Conservation (phyloP, 1,140 invertebrate species). For the Mactra quadrangularis region DNA sequence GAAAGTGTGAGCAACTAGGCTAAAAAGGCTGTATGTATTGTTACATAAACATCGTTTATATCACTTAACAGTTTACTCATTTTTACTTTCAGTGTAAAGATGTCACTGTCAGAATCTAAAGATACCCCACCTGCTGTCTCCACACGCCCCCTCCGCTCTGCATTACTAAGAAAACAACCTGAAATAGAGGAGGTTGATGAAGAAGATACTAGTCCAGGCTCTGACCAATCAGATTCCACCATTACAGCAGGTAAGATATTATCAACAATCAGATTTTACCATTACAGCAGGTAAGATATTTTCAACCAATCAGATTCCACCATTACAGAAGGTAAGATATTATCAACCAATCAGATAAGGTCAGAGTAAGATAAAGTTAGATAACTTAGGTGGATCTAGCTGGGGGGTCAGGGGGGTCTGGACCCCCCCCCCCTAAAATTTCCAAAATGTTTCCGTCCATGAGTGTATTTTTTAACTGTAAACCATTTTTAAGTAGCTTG, state of each 20-base stretch:
- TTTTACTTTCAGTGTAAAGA: slow-evolving; percentile 21
- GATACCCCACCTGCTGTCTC: slow-evolving; percentile 3
- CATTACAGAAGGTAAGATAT: slow-evolving; percentile 63
- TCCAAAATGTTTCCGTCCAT: no score
- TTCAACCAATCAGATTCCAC: slow-evolving; percentile 71
- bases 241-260: slow-evolving; percentile 63
- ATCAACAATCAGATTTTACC: background rate
- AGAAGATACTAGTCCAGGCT: slow-evolving; percentile 70
- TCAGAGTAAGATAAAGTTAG: no score
- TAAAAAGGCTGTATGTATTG: no score
- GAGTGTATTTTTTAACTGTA: no score
- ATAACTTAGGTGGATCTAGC: no score
- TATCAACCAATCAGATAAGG: slow-evolving; percentile 65
- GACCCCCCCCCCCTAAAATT: no score
- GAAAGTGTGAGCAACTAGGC: no score
- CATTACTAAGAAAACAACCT: slow-evolving; percentile 67
- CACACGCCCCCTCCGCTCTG: slow-evolving; percentile 10
- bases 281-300: slow-evolving; percentile 15
- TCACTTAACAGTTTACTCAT: no score
- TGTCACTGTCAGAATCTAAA: slow-evolving; percentile 14
- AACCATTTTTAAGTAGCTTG: no score
- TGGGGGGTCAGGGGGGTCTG: no score
- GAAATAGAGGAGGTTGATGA: slow-evolving; percentile 70
- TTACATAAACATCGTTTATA: no score
- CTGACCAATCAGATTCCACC: slow-evolving; percentile 70